Base-by-base conservation (phyloP, 2,113 vertebrate genomes). In the Phrynosoma platyrhinos region DNA sequence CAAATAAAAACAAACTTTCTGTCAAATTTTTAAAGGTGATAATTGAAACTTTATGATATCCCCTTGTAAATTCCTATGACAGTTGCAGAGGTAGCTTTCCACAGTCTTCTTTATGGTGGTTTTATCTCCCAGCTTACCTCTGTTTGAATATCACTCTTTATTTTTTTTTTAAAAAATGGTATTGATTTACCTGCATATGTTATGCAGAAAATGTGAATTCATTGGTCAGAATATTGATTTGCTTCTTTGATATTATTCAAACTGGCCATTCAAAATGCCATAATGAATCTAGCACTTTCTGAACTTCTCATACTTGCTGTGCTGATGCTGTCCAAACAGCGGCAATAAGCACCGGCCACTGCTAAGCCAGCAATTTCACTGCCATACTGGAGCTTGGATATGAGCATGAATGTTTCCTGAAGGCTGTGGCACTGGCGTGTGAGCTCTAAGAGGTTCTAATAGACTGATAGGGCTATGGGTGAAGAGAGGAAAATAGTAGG, bases 291-390 rank as follows among this genome's bases (percentile, higher is more conserved):
- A 7, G 96, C 96, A 96, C 96, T 96, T 96, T 94, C 94, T 90
- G 95, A 95, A 96, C 93, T 93, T 91, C 47, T 23, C 0, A 84
- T 92, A 95, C 95, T 96, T 96, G 96, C 96, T 96, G 96, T 96
- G 96, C 95, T 58, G 20, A 79, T 96, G 92, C 96, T 94, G 95
- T 94, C 95, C 96, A 96, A 96, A 97, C 96, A 95, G 96, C 96
- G 96, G 97, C 96, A 97, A 97, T 96, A 96, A 96, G 96, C 95
- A 97, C 97, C 97, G 97, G 97, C 96, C 95, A 95, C 95, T 71
- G 83, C 94, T 95, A 95, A 95, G 96, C 95, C 90, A 92, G 93
- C 92, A 95, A 96, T 95, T 58, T 10, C 2, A 58, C 9, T 36
- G 36, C 36, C 36, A 36, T 36, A 36, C 36, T 36, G 36, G 36